These are phyloP conservation scores for Tapera naevia DNA, from an alignment of 2,797 vertebrate genomes.

Conservation along the genomic window DNA sequence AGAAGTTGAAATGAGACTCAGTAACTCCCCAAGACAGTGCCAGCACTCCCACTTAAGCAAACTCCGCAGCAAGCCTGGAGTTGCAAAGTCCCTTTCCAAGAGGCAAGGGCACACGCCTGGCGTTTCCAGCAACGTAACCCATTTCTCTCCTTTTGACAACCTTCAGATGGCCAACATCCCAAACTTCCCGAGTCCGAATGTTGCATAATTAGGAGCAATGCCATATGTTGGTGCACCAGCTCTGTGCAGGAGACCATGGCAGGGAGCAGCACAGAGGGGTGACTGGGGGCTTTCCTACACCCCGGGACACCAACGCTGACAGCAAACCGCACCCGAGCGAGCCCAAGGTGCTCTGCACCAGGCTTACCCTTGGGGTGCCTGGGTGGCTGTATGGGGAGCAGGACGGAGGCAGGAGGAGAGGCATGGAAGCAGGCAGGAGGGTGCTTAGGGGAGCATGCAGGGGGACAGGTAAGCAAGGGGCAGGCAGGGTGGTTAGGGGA, in stretches of 20 bases:
- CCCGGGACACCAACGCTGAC: not conserved
- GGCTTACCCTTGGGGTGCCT: constrained; percentile 38
- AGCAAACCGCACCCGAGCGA: not conserved
- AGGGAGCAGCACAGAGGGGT: not conserved
- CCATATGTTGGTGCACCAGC: not conserved
- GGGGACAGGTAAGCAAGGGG: not conserved
- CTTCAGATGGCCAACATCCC: not conserved
- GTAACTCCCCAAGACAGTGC: not conserved
- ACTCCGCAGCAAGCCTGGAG: not conserved
- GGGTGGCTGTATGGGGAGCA: not conserved
- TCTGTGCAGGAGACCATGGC: not conserved
- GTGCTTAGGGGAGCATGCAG: not conserved
- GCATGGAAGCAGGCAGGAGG: not conserved
- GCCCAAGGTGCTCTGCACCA: constrained; percentile 8
- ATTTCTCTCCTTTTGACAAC: not conserved
- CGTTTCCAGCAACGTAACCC: not conserved
- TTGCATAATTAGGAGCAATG: not conserved
- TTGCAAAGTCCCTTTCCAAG: not conserved
- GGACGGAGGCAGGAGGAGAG: not conserved
- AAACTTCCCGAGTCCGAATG: not conserved
- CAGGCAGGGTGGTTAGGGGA: not conserved
- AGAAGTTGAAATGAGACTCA: constrained; percentile 1
- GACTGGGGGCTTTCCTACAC: not conserved
- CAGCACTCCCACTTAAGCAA: not conserved
- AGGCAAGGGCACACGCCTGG: not conserved